Evolutionary conservation across 2,888 invertebrate genomes (phyloP), one percentile per base, ranked within the genome.

Genomic region (Troides aeacus): DNA sequence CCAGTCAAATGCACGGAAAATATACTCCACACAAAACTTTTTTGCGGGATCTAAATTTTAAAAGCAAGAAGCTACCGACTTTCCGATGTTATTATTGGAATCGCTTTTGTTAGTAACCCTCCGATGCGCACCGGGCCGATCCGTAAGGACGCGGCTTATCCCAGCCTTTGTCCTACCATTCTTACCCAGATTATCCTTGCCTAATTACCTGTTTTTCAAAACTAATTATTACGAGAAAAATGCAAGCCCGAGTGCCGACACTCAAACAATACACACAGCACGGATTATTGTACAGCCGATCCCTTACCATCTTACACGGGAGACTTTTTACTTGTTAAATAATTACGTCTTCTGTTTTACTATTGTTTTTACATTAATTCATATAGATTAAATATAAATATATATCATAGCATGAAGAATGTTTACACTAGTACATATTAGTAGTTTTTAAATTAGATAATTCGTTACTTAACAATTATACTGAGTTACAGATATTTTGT

Each of bases 1-100:
- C 66, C 56, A 73, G 71, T 72, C 68, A 70, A 72, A 74, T 71
- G 64, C 59, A 71, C 62, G 70, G 74, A 74, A 76, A 75, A 75
- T 73, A 70, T 70, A 73, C 70, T 72, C 62, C 67, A 71, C 72
- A 72, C 60, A 59, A 75, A 73, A 74, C 82, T 80, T 87, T 87
- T 90, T 89, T 86, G 80, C 74, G 53, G 68, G 18, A 75, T 79
- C 77, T 79, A 83, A 80, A 84, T 84, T 83, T 79, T 81, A 79
- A 88, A 88, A 88, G 89, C 89, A 88, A 90, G 90, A 91, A 92
- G 91, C 92, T 91, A 90, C 90, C 92, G 90, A 90, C 91, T 91
- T 91, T 82, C 78, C 84, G 87, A 87, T 89, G 86, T 88, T 89
- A 87, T 89, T 89, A 89, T 86, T 83, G 84, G 74, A 80, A 76